Evolutionary conservation across 2,888 invertebrate genomes (phyloP), one percentile per base, ranked within the genome.

Genomic region (Pyralis farinalis): DNA sequence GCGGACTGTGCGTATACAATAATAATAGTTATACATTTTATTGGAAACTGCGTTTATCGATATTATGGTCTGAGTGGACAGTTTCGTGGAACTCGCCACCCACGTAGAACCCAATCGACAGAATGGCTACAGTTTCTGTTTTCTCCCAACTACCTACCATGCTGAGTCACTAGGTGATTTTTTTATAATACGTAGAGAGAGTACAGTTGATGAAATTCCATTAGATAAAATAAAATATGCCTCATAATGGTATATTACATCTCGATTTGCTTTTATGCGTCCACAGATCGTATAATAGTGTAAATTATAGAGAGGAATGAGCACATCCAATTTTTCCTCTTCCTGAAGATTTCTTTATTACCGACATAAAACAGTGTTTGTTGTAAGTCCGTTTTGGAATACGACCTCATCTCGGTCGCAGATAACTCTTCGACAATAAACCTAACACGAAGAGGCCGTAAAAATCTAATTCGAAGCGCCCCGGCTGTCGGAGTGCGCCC

Each of bases 401-500:
- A 80, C 83, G 80, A 78, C 67, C 82, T 81, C 85, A 82, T 83
- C 83, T 81, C 75, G 82, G 80, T 76, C 73, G 74, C 70, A 76
- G 79, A 84, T 84, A 80, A 80, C 80, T 78, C 71, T 63, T 77
- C 75, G 76, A 80, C 82, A 76, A 71, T 85, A 85, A 86, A 86
- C 85, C 85, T 77, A 84, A 86, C 85, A 85, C 84, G 85, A 85
- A 87, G 83, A 84, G 83, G 75, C 69, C 73, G 78, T 85, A 82
- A 85, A 86, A 87, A 72, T 84, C 83, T 83, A 83, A 85, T 86
- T 85, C 72, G 72, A 80, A 77, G 73, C 74, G 68, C 58, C 66
- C 58, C 57, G 53, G 30, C 34, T 22, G 38, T 12, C 35, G 34
- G 7, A 29, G 7, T 6, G 29, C 37, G 38, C 38, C 32, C 34